Evolutionary conservation across 2,888 invertebrate genomes (phyloP).

Genomic region (Lamellibrachia columna): DNA sequence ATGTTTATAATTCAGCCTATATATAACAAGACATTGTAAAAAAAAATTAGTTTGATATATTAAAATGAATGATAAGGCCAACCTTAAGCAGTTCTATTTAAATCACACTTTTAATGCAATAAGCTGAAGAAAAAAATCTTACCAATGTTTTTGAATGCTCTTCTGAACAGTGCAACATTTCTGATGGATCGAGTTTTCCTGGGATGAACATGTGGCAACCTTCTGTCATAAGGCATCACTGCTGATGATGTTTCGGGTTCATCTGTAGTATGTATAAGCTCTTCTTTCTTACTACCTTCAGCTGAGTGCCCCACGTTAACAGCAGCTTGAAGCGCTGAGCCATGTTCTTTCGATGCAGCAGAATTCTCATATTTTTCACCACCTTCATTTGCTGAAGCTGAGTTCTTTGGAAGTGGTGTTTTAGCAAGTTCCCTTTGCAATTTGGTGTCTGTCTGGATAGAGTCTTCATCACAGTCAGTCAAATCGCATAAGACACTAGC

Average conservation of each 20-base stretch:
- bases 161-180: not conserved
- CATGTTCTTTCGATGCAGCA: not conserved
- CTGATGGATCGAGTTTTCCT: not conserved
- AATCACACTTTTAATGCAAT: not conserved
- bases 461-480: slow-evolving; percentile 6
- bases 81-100: not conserved
- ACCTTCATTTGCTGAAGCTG: not conserved
- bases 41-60: too few species aligned
- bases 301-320: not conserved
- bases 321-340: not conserved
- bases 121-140: not conserved
- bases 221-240: not conserved
- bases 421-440: not conserved
- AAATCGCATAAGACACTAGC: not conserved
- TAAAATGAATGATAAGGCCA: not conserved
- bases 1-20: not conserved
- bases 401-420: not conserved
- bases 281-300: not conserved
- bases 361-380: not conserved
- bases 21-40: not conserved
- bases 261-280: not conserved
- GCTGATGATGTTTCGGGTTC: not conserved
- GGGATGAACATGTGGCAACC: not conserved
- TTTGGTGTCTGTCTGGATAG: not conserved
- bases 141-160: slow-evolving; percentile 6